A percentile compares a stretch with the other conserved stretches of the same genome.
Conservation (phyloP, 2,113 vertebrate genomes). For the Eleginops maclovinus region DNA sequence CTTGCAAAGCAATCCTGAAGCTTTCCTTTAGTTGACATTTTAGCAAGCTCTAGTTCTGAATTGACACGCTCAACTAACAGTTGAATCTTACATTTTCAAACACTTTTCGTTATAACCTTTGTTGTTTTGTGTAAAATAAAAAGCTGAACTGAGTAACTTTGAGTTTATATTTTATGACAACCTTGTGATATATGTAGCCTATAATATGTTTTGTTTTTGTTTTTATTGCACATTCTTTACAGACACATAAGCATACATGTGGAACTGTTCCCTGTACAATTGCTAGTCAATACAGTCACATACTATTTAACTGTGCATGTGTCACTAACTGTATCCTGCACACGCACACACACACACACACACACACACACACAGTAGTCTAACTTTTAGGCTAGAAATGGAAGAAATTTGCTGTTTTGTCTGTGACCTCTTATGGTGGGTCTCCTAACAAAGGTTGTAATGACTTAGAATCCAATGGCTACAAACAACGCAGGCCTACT, state of each 20-base stretch:
- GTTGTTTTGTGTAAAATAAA: not conserved
- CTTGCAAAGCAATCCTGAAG: slow-evolving; percentile 41
- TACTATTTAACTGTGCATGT: slow-evolving; percentile 21
- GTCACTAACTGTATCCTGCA: not conserved
- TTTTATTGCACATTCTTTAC: not conserved
- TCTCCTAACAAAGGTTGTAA: slow-evolving; percentile 38
- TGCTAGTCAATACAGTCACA: not conserved
- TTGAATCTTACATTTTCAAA: too few species aligned
- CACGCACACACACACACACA: not conserved
- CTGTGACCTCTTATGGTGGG: slow-evolving; percentile 45
- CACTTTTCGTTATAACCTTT: not conserved
- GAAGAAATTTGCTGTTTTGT: slow-evolving; percentile 27
- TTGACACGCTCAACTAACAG: slow-evolving; percentile 10
- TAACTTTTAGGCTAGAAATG: slow-evolving; percentile 19
- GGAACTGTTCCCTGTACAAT: not conserved
- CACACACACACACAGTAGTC: slow-evolving; percentile 23
- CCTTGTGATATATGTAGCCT: not conserved
- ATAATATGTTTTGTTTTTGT: not conserved
- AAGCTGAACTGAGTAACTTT: not conserved
- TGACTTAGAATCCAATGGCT: slow-evolving; percentile 48
- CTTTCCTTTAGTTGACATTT: slow-evolving; percentile 35
- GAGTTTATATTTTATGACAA: not conserved
- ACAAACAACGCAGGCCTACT: slow-evolving; percentile 66
- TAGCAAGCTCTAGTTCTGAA: slow-evolving; percentile 11
- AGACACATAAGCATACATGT: not conserved